Evolutionary conservation across 2,797 vertebrate species (phyloP).

Genomic region (Ciconia nigra): DNA sequence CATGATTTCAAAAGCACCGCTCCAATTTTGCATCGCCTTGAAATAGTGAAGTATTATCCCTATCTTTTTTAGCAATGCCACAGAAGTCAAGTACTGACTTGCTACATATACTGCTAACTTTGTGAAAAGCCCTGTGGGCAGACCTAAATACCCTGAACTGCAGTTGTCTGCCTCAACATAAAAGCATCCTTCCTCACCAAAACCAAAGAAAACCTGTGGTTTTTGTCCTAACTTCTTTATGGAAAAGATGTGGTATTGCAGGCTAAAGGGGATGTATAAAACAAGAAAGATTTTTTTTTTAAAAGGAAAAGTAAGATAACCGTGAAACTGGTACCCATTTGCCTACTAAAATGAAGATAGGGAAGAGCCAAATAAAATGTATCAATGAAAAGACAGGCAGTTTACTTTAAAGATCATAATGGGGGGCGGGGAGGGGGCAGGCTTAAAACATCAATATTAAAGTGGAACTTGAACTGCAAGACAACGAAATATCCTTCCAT

Average conservation of each 20-base stretch:
- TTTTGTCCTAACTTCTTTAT: neutral
- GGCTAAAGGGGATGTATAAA: neutral
- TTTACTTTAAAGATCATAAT: neutral
- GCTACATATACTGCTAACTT: neutral
- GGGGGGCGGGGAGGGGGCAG: accelerated
- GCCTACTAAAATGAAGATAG: neutral
- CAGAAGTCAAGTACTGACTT: conserved; percentile 22
- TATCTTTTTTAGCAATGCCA: neutral
- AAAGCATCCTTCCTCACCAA: conserved; percentile 44
- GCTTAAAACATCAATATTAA: neutral
- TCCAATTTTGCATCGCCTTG: neutral
- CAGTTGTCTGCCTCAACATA: neutral
- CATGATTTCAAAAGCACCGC: neutral
- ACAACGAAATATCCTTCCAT: neutral
- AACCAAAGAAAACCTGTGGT: neutral
- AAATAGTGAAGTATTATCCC: neutral
- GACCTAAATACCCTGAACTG: conserved; percentile 7
- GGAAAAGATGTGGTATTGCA: neutral
- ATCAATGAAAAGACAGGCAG: neutral
- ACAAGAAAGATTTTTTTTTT: neutral
- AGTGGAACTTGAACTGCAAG: neutral
- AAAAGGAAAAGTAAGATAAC: neutral
- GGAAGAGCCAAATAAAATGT: neutral
- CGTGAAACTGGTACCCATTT: neutral
- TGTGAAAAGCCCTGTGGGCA: conserved; percentile 10